Conservation (phyloP, 1,140 invertebrate species). For the Neodiprion virginianus region DNA sequence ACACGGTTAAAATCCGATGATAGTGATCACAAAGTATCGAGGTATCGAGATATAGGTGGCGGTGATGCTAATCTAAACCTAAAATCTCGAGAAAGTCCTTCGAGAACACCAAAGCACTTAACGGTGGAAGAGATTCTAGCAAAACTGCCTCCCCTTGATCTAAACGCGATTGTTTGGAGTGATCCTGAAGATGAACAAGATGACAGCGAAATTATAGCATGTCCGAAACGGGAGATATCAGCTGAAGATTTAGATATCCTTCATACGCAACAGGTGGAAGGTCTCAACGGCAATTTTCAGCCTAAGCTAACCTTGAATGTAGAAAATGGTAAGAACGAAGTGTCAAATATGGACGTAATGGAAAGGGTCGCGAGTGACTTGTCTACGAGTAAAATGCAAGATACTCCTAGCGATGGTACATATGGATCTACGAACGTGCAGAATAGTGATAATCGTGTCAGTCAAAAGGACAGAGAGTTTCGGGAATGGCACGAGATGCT, state of each 20-base stretch:
- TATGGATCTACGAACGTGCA: neutral
- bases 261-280: constrained; percentile 50
- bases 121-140: constrained; percentile 66
- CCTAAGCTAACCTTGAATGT: constrained; percentile 35
- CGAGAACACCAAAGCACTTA: constrained; percentile 39
- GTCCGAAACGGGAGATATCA: constrained; percentile 36
- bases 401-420: constrained; percentile 31
- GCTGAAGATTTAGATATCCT: constrained; percentile 51
- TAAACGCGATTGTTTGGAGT: constrained; percentile 64
- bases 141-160: constrained; percentile 69
- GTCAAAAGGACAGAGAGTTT: constrained; percentile 65
- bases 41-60: neutral
- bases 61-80: constrained; percentile 10
- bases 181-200: constrained; percentile 41
- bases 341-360: constrained; percentile 26
- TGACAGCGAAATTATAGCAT: constrained; percentile 34
- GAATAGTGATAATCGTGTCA: constrained; percentile 22
- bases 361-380: constrained; percentile 34
- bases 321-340: constrained; percentile 19
- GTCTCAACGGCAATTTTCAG: constrained; percentile 59
- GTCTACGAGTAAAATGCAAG: constrained; percentile 32
- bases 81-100: constrained; percentile 31
- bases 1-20: constrained; percentile 28
- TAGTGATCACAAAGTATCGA: constrained; percentile 17
- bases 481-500: constrained; percentile 84